Conservation (phyloP, 2,888 invertebrate species). For the Allygus modestus region DNA sequence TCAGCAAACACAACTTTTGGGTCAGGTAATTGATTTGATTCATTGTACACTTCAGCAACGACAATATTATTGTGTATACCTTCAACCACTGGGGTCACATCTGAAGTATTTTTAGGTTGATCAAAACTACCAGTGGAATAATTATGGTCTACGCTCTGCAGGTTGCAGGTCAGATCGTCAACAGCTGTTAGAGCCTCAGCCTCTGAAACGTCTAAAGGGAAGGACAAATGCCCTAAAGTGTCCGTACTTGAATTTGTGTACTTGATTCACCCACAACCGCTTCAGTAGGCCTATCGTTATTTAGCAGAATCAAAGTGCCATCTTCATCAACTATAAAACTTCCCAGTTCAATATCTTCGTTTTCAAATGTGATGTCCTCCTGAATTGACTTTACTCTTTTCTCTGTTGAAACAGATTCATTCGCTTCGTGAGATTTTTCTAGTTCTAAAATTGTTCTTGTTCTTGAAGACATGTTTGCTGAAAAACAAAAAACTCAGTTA, state of each 20-base stretch:
- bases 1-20: slow-evolving; percentile 1
- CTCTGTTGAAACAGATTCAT: not conserved
- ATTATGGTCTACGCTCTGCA: too few species aligned
- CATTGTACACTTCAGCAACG: not conserved
- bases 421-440: not conserved
- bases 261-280: not conserved
- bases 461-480: slow-evolving; percentile 55
- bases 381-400: not conserved
- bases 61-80: not conserved
- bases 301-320: not conserved
- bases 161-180: not conserved
- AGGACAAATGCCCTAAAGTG: slow-evolving; percentile 6
- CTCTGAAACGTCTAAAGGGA: slow-evolving; percentile 34
- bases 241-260: not conserved
- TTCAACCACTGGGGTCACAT: not conserved
- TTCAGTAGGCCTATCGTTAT: too few species aligned
- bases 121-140: not conserved
- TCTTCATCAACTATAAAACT: slow-evolving; percentile 21
- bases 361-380: not conserved
- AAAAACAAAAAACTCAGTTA: slow-evolving; percentile 36
- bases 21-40: not conserved
- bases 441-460: slow-evolving; percentile 43
- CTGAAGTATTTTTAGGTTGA: not conserved
- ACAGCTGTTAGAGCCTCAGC: not conserved
- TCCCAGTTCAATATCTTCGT: not conserved